Evolutionary conservation across 2,113 vertebrate genomes (phyloP), one percentile per base, ranked within the genome.

Genomic region (Excalfactoria chinensis): DNA sequence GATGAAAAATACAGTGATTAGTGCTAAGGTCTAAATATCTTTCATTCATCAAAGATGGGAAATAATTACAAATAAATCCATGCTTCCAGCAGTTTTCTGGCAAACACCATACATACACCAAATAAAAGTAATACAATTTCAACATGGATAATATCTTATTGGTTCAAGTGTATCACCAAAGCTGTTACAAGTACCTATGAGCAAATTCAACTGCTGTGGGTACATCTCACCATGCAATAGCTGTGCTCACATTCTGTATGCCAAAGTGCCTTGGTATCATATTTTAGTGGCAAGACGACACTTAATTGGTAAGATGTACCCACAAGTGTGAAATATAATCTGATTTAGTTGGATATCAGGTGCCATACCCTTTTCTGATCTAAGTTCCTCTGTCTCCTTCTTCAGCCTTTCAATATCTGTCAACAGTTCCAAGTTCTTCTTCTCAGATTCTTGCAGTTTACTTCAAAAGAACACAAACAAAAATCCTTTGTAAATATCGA

Each of bases 371-470:
- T 99, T 98, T 96, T 99, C 98, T 94, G 98, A 97, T 96, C 98
- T 98, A 95, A 99, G 97, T 79, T 99, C 99, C 95, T 99, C 99
- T 0, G 97, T 98, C 96, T 99, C 99, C 95, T 99, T 99, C 95
- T 99, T 99, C 96, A 99, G 98, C 62, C 98, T 98, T 87, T 99
- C 99, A 2, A 99, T 98, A 97, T 99, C 99, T 90, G 97, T 82
- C 82, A 98, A 93, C 34, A 99, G 98, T 23, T 99, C 98, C 97
- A 98, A 97, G 97, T 99, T 99, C 98, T 97, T 99, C 96, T 97
- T 98, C 93, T 99, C 99, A 40, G 98, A 96, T 72, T 99, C 99
- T 97, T 99, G 99, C 81, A 99, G 96, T 98, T 99, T 99, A 97
- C 99, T 99, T 97, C 69, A 96, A 97, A 95, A 95, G 83, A 96